phyloP scores from a whole-genome alignment of 2,113 vertebrate genomes.

The Zosterops hypoxanthus region DNA sequence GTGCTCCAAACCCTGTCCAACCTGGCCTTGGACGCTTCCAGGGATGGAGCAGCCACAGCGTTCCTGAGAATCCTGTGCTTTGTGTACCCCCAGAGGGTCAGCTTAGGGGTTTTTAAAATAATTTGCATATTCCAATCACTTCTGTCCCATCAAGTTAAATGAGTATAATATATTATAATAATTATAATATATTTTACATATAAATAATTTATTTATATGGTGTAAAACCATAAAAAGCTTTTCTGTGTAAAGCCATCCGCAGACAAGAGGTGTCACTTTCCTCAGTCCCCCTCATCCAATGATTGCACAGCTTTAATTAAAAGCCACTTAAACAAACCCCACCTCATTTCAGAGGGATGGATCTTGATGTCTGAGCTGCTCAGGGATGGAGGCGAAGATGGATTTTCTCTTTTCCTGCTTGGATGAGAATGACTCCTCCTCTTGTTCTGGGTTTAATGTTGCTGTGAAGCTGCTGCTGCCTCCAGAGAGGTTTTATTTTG shows the following conservation, averaged over 20 bases:
- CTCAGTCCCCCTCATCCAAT: background rate
- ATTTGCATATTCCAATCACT: background rate
- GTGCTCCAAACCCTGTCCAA: accelerated
- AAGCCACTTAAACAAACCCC: background rate
- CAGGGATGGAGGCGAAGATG: background rate
- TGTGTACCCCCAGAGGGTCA: background rate
- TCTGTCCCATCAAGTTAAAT: background rate
- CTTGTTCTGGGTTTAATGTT: background rate
- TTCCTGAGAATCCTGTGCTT: background rate
- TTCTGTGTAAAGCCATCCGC: accelerated
- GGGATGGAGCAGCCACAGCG: background rate
- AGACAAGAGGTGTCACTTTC: background rate
- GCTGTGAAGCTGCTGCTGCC: background rate
- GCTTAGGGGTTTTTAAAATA: accelerated
- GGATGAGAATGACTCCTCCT: background rate
- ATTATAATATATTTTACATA: no score
- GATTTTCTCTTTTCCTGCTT: background rate
- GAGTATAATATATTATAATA: no score
- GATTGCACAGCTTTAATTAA: background rate
- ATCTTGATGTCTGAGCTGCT: background rate
- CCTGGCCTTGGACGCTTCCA: background rate
- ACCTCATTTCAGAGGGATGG: accelerated
- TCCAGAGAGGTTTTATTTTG: conserved; percentile 45
- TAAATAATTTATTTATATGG: no score
- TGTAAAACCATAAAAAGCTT: no score